These are phyloP conservation scores for Sesia apiformis DNA, from an alignment of 2,888 invertebrate genomes.

Conservation along the genomic window DNA sequence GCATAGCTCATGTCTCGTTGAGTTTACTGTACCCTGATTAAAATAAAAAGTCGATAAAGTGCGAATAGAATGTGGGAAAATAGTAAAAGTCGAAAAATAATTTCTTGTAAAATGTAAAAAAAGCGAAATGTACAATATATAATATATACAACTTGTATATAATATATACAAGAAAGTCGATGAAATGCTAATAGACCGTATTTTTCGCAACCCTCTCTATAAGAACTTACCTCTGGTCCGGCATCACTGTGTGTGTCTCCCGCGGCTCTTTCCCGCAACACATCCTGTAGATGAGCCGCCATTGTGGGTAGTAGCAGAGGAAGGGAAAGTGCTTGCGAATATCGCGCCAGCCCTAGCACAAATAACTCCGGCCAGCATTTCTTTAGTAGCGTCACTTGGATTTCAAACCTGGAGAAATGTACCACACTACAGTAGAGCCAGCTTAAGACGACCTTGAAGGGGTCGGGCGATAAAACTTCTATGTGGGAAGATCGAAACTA, in stretches of 20 bases:
- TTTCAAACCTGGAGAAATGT: conserved; percentile 76
- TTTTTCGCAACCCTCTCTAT: too few relatives aligned
- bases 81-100: too few relatives aligned
- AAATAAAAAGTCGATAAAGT: too few relatives aligned
- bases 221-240: not conserved
- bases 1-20: too few relatives aligned
- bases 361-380: conserved; percentile 95
- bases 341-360: conserved; percentile 91
- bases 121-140: too few relatives aligned
- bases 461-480: not conserved
- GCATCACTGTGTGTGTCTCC: conserved; percentile 12
- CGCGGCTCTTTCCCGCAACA: conserved; percentile 49
- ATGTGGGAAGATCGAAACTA: not conserved
- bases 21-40: too few relatives aligned
- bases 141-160: too few relatives aligned
- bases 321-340: conserved; percentile 83
- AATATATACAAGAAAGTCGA: too few relatives aligned
- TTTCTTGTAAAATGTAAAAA: too few relatives aligned
- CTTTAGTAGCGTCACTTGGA: conserved; percentile 88
- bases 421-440: conserved; percentile 17
- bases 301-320: conserved; percentile 88
- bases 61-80: too few relatives aligned
- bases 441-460: conserved; percentile 2
- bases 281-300: conserved; percentile 85
- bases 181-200: too few relatives aligned